Percentiles rank a stretch among this genome's conserved stretches.
phyloP scores from a whole-genome alignment of 2,113 vertebrate genomes.

The Entomyzon cyanotis region DNA sequence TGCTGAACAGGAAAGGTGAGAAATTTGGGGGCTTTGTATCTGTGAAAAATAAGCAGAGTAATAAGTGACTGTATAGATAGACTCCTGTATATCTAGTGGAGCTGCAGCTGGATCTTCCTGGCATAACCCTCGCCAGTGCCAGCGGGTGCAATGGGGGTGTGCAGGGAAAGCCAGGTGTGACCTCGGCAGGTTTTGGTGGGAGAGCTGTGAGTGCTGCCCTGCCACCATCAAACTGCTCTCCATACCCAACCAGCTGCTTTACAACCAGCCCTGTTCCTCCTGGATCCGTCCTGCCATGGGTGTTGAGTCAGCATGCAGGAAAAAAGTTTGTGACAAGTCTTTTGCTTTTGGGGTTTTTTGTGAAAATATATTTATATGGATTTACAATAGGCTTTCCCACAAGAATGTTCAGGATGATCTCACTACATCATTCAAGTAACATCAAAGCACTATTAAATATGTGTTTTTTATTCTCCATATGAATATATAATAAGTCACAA shows the following conservation, averaged over 20 bases:
- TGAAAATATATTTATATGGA: neutral
- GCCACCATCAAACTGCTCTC: neutral
- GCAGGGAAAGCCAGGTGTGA: neutral
- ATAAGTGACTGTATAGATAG: neutral
- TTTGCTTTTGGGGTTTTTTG: neutral
- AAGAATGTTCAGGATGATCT: neutral
- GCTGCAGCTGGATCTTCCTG: neutral
- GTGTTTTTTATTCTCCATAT: neutral
- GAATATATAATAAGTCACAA: neutral
- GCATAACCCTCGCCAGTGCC: neutral
- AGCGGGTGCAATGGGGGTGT: neutral
- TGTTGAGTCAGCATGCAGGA: neutral
- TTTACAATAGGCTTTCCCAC: neutral
- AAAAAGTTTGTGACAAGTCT: neutral
- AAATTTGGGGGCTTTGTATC: conserved; percentile 58
- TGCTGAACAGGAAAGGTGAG: conserved; percentile 73
- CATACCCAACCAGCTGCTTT: neutral
- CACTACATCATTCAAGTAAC: neutral
- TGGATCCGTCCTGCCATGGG: fast-evolving
- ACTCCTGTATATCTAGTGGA: neutral
- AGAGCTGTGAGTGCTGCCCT: neutral
- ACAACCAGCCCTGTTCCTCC: neutral
- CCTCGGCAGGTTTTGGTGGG: fast-evolving
- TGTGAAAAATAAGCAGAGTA: conserved; percentile 63
- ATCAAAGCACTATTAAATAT: neutral